A percentile compares a stretch with the other conserved stretches of the same genome.
Evolutionary conservation across 2,888 invertebrate species (phyloP).

Genomic region (Tholera decimalis): DNA sequence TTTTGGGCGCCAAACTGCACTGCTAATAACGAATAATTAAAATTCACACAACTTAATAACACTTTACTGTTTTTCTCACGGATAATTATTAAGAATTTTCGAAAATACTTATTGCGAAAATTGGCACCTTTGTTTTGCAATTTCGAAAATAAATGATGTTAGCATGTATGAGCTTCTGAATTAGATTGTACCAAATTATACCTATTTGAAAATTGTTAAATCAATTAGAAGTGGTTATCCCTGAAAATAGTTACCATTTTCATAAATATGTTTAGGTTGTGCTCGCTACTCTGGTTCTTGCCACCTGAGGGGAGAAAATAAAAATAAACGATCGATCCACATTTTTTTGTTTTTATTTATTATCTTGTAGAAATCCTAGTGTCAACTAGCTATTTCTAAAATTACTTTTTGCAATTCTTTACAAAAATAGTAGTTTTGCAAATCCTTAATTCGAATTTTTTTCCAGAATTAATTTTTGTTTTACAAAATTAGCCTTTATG

Average conservation of each 20-base stretch:
- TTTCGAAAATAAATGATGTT: conserved; percentile 43
- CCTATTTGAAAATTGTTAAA: conserved; percentile 60
- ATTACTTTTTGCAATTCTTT: too few species aligned
- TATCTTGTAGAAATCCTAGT: too few species aligned
- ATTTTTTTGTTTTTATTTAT: conserved; percentile 70
- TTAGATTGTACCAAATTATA: conserved; percentile 54
- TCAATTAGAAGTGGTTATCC: conserved; percentile 85
- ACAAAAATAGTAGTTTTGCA: too few species aligned
- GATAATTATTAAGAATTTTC: conserved; percentile 50
- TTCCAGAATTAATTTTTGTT: too few species aligned
- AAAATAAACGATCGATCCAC: conserved; percentile 87
- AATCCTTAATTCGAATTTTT: too few species aligned
- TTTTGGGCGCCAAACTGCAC: conserved; percentile 59
- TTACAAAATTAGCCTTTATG: too few species aligned
- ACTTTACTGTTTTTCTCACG: conserved; percentile 50
- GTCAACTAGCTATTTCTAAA: too few species aligned
- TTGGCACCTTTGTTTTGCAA: conserved; percentile 56
- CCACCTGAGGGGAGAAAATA: conserved; percentile 89
- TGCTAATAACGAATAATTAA: conserved; percentile 35
- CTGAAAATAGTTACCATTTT: conserved; percentile 91
- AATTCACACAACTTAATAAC: conserved; percentile 32
- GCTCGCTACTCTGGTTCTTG: conserved; percentile 90
- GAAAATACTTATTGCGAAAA: conserved; percentile 53
- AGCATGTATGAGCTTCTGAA: conserved; percentile 52
- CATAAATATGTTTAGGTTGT: conserved; percentile 85